phyloP scores from a whole-genome alignment of 2,888 invertebrate genomes.

The Cheilosia soror region DNA sequence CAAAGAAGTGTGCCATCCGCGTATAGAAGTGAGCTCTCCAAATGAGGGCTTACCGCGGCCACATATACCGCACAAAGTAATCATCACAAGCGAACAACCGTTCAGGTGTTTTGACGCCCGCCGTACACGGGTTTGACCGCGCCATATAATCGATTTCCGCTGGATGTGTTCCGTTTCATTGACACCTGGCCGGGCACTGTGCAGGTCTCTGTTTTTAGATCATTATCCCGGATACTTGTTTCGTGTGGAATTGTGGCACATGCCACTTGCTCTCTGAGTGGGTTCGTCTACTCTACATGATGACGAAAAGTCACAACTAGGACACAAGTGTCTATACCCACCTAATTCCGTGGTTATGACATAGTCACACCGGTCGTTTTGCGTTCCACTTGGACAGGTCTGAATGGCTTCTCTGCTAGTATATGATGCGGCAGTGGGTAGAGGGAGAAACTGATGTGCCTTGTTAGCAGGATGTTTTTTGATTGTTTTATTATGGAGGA shows the following conservation, averaged over 20 bases:
- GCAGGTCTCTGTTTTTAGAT: conserved; percentile 17
- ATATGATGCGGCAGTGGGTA: background rate
- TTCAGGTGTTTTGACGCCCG: conserved; percentile 15
- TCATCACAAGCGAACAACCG: conserved; percentile 50
- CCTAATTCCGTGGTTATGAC: conserved; percentile 66
- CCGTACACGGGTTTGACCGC: conserved; percentile 20
- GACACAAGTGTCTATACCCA: conserved; percentile 60
- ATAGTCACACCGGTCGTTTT: conserved; percentile 48
- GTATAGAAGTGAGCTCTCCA: conserved; percentile 15
- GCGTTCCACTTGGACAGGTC: conserved; percentile 54
- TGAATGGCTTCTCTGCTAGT: conserved; percentile 36
- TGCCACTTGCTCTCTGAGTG: background rate
- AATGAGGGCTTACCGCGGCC: conserved; percentile 54
- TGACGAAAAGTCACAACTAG: conserved; percentile 60
- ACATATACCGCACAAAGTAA: conserved; percentile 55
- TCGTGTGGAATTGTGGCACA: conserved; percentile 14
- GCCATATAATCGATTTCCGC: conserved; percentile 69
- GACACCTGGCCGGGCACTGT: conserved; percentile 44
- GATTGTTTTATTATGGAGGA: conserved; percentile 52
- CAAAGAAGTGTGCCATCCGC: conserved; percentile 50
- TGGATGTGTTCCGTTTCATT: conserved; percentile 52
- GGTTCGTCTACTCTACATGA: conserved; percentile 26
- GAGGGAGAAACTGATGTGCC: conserved; percentile 18
- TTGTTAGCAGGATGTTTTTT: conserved; percentile 60
- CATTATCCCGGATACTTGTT: conserved; percentile 55